A percentile compares a stretch with the other conserved stretches of the same genome.
phyloP scores from a whole-genome alignment of 2,888 invertebrate species.

The Plagodis dolabraria region DNA sequence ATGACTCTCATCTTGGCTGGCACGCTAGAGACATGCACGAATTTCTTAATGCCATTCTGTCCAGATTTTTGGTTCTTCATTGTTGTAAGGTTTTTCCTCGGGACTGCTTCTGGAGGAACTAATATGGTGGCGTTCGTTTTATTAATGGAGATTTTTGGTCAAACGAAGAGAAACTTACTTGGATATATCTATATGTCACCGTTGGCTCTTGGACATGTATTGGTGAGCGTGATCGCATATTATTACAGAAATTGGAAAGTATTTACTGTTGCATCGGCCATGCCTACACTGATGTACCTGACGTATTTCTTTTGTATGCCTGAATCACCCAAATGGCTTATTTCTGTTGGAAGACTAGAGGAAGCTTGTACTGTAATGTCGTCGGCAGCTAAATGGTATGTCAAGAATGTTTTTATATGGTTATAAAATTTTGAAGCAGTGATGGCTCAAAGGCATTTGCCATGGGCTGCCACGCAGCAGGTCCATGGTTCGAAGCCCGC shows the following conservation, averaged over 20 bases:
- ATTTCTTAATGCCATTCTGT: conserved; percentile 86
- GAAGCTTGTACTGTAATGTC: conserved; percentile 85
- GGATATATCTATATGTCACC: conserved; percentile 84
- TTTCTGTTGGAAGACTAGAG: conserved; percentile 86
- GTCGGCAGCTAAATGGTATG: conserved; percentile 81
- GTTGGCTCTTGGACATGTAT: conserved; percentile 85
- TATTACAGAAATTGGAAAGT: conserved; percentile 85
- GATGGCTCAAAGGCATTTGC: no score
- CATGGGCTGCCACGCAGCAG: no score
- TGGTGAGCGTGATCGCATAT: conserved; percentile 84
- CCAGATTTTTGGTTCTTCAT: conserved; percentile 84
- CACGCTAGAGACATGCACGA: conserved; percentile 86
- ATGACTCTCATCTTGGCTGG: conserved; percentile 86
- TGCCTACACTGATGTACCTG: conserved; percentile 83
- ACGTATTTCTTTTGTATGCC: conserved; percentile 87
- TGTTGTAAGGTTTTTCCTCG: conserved; percentile 86
- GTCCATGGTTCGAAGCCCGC: no score
- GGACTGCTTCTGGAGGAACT: conserved; percentile 89
- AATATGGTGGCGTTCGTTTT: conserved; percentile 89
- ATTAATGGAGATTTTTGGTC: conserved; percentile 85
- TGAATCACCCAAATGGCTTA: conserved; percentile 91
- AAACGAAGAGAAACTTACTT: conserved; percentile 67
- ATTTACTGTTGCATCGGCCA: conserved; percentile 84
- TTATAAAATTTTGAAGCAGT: no score
- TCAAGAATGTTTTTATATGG: no score